phyloP scores from a whole-genome alignment of 92 coral and sea anemone genomes.

The Phenganax stokvisi region DNA sequence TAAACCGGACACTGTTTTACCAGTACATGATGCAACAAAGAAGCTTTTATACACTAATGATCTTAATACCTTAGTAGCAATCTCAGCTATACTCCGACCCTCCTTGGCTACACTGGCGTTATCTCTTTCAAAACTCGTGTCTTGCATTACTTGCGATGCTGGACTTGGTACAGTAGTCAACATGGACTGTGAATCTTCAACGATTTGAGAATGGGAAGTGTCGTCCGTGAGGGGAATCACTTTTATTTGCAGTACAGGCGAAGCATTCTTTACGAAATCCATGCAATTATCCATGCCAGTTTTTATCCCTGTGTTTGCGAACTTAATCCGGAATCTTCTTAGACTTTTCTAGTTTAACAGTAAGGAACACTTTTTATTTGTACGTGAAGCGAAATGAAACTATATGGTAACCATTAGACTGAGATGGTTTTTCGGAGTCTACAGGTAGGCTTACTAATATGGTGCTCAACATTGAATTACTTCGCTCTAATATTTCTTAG shows the following conservation, averaged over 20 bases:
- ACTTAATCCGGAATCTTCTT: slow-evolving; percentile 75
- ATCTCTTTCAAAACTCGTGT: background rate
- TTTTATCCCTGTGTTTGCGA: slow-evolving; percentile 47
- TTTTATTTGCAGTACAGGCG: slow-evolving; percentile 58
- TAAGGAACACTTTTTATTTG: background rate
- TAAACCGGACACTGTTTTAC: too few relatives aligned
- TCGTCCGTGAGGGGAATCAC: slow-evolving; percentile 49
- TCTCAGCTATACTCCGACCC: slow-evolving; percentile 53
- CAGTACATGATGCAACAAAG: too few relatives aligned
- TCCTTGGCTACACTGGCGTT: background rate
- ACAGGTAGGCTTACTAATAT: too few relatives aligned
- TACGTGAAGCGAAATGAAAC: background rate
- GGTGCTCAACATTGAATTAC: too few relatives aligned
- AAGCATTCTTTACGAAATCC: slow-evolving; percentile 59
- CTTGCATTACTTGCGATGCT: slow-evolving; percentile 6
- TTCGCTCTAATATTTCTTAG: too few relatives aligned
- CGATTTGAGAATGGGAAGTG: slow-evolving; percentile 45
- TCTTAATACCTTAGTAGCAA: slow-evolving; percentile 50
- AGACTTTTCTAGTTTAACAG: slow-evolving; percentile 50
- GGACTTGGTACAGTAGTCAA: slow-evolving; percentile 22
- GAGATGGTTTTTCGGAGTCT: background rate
- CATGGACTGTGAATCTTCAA: slow-evolving; percentile 48
- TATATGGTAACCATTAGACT: background rate
- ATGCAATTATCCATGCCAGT: slow-evolving; percentile 62
- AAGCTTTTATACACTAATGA: background rate